Evolutionary conservation across 1,140 invertebrate genomes (phyloP).

Genomic region (Musca domestica): DNA sequence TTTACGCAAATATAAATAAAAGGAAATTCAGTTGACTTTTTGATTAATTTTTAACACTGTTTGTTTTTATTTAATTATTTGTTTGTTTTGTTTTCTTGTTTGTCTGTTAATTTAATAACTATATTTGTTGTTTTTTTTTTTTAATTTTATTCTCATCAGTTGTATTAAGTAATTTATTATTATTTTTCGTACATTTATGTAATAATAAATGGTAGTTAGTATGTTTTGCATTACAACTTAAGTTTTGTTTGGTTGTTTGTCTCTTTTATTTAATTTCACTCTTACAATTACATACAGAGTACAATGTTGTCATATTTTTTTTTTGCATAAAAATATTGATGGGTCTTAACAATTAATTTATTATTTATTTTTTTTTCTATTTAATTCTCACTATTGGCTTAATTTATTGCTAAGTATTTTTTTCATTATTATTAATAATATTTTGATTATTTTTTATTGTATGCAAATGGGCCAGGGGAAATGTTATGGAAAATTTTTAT

Average conservation of each 20-base stretch:
- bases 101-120: not conserved
- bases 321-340: constrained; percentile 12
- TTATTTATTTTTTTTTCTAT: not conserved
- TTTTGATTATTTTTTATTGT: constrained; percentile 10
- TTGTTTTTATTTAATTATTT: constrained; percentile 20
- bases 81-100: not conserved
- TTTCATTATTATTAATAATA: too few species aligned
- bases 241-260: not conserved
- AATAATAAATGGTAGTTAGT: constrained; percentile 19
- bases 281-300: constrained; percentile 5
- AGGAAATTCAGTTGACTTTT: constrained; percentile 2
- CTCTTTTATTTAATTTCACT: not conserved
- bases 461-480: too few species aligned
- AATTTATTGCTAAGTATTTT: not conserved
- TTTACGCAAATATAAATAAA: not conserved
- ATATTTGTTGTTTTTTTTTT: not conserved
- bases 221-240: not conserved
- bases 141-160: not conserved
- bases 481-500: too few species aligned
- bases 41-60: constrained; percentile 19
- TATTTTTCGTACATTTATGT: constrained; percentile 10
- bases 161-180: constrained; percentile 6
- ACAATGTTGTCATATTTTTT: constrained; percentile 1
- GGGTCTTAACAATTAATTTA: not conserved
- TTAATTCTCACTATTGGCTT: not conserved